These are phyloP conservation scores for Arremon brunneinucha DNA, from an alignment of 2,797 vertebrate species.

Conservation along the genomic window DNA sequence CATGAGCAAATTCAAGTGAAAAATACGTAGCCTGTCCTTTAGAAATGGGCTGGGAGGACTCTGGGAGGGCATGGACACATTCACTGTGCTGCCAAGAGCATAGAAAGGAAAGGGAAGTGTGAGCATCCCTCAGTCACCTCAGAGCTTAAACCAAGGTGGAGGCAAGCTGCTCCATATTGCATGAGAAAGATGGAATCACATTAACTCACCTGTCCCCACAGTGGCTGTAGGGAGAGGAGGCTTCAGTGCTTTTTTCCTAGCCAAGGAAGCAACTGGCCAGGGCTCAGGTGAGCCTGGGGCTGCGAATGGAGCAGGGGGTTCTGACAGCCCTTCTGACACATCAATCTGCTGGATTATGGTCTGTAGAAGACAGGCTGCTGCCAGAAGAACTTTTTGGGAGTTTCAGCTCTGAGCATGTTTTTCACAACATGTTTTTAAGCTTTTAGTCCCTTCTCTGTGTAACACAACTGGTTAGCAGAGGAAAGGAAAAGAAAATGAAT, in stretches of 20 bases:
- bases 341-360: neutral
- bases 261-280: neutral
- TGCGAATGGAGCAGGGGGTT: neutral
- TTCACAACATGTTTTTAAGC: neutral
- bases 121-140: neutral
- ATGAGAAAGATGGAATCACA: neutral
- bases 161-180: neutral
- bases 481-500: neutral
- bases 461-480: neutral
- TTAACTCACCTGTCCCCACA: neutral
- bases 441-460: neutral
- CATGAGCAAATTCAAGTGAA: neutral
- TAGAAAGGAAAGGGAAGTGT: neutral
- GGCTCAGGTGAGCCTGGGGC: neutral
- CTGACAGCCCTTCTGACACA: neutral
- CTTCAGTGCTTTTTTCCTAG: neutral
- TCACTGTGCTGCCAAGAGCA: neutral
- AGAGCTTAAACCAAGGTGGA: neutral
- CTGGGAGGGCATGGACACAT: neutral
- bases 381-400: neutral
- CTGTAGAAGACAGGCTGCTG: neutral
- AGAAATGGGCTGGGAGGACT: neutral
- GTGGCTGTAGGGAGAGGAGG: neutral
- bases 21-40: neutral
- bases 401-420: neutral